Percentiles rank a stretch among this genome's conserved stretches.
phyloP scores from a whole-genome alignment of 2,888 invertebrate genomes.

The Apoda limacodes region DNA sequence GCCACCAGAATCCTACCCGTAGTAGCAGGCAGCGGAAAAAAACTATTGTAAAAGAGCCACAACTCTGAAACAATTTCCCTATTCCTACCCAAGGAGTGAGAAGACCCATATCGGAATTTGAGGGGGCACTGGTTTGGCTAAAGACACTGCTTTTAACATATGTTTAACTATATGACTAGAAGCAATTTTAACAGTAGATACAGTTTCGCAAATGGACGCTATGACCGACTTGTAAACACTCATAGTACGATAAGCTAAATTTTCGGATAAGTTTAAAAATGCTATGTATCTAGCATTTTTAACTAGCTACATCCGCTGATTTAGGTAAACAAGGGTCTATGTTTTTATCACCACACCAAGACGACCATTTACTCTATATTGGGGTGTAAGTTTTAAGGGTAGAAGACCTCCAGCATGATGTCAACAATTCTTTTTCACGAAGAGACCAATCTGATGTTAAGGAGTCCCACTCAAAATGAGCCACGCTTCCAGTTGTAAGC shows the following conservation, averaged over 20 bases:
- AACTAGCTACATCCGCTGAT: constrained; percentile 7
- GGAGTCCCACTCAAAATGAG: constrained; percentile 14
- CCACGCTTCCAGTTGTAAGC: constrained; percentile 15
- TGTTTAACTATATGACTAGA: constrained; percentile 12
- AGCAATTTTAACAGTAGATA: too few relatives aligned
- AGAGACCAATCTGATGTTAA: constrained; percentile 10
- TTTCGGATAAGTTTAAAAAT: constrained; percentile 9
- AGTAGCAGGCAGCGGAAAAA: constrained; percentile 13
- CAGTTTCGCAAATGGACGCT: constrained; percentile 16
- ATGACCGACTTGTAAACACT: constrained; percentile 20
- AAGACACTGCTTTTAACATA: constrained; percentile 14
- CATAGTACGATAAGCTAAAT: constrained; percentile 16
- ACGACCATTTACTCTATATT: too few relatives aligned
- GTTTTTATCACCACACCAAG: too few relatives aligned
- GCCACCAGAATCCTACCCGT: constrained; percentile 14
- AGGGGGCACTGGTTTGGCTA: constrained; percentile 5
- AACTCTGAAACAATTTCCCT: too few relatives aligned
- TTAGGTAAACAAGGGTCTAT: constrained; percentile 5
- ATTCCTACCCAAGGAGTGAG: too few relatives aligned
- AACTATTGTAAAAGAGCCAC: constrained; percentile 4
- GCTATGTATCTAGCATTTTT: constrained; percentile 16
- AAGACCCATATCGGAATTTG: constrained; percentile 15
- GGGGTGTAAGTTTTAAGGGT: constrained; percentile 14
- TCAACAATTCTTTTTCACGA: constrained; percentile 9
- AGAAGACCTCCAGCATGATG: constrained; percentile 13